phyloP scores from a whole-genome alignment of 2,113 vertebrate species.

The Lipophrys pholis region DNA sequence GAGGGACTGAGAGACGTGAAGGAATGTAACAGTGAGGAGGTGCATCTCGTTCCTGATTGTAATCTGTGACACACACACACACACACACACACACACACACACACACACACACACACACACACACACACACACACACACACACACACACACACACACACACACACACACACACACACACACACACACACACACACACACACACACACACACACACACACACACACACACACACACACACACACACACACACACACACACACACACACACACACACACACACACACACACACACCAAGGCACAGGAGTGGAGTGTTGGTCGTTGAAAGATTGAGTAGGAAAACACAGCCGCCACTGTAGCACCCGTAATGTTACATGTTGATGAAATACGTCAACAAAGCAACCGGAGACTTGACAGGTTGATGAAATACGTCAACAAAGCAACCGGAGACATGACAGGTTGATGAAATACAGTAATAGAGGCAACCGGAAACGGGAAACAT shows the following conservation, averaged over 20 bases:
- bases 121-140: slow-evolving; percentile 57
- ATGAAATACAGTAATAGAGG: slow-evolving; percentile 55
- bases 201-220: slow-evolving; percentile 13
- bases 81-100: slow-evolving; percentile 27
- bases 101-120: slow-evolving; percentile 26
- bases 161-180: too few species aligned
- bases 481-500: slow-evolving; percentile 50
- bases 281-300: slow-evolving; percentile 80
- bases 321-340: slow-evolving; percentile 62
- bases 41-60: slow-evolving; percentile 56
- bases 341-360: slow-evolving; percentile 78
- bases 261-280: slow-evolving; percentile 52
- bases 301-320: slow-evolving; percentile 81
- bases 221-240: slow-evolving; percentile 52
- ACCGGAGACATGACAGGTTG: slow-evolving; percentile 73
- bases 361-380: slow-evolving; percentile 68
- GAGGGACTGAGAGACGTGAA: neutral
- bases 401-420: slow-evolving; percentile 60
- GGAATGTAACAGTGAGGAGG: slow-evolving; percentile 74
- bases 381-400: slow-evolving; percentile 54
- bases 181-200: slow-evolving; percentile 20
- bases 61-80: slow-evolving; percentile 49
- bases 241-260: slow-evolving; percentile 58
- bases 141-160: slow-evolving; percentile 46
- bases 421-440: slow-evolving; percentile 55